phyloP scores from a whole-genome alignment of 2,797 vertebrate species.

The Hylomyscus alleni region DNA sequence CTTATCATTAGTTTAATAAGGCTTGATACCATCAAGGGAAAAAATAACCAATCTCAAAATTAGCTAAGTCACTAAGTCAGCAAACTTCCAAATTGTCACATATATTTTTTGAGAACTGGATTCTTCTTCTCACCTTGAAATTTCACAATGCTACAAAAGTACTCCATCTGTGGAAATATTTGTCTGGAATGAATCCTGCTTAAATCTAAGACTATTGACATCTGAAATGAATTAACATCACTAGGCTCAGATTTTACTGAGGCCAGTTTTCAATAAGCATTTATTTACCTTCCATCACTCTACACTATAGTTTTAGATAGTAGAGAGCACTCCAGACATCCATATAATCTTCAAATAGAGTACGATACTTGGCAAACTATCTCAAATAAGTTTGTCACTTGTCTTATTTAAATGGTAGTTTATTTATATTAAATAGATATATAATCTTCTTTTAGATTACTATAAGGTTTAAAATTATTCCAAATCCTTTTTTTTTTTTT shows the following conservation, averaged over 20 bases:
- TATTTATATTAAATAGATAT: not conserved
- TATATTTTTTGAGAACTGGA: not conserved
- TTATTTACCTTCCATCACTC: slow-evolving; percentile 54
- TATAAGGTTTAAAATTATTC: slow-evolving; percentile 36
- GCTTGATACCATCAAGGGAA: not conserved
- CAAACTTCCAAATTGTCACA: not conserved
- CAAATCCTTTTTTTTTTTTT: not conserved
- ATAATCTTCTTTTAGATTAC: slow-evolving; percentile 24
- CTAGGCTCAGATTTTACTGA: slow-evolving; percentile 42
- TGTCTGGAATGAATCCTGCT: slow-evolving; percentile 6
- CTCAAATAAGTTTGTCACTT: not conserved
- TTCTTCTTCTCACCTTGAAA: not conserved
- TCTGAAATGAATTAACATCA: slow-evolving; percentile 63
- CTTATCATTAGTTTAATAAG: slow-evolving; percentile 1
- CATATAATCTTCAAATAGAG: slow-evolving; percentile 32
- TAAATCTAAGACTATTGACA: slow-evolving; percentile 56
- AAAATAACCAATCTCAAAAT: not conserved
- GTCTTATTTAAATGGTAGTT: not conserved
- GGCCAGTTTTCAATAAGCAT: slow-evolving; percentile 32
- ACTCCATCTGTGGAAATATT: slow-evolving; percentile 17
- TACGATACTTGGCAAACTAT: not conserved
- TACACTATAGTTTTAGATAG: not conserved
- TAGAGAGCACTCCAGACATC: not conserved
- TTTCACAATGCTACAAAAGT: not conserved
- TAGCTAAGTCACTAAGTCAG: not conserved